Evolutionary conservation across 2,888 invertebrate species (phyloP).

Genomic region (Lasioglossum oenotherae): DNA sequence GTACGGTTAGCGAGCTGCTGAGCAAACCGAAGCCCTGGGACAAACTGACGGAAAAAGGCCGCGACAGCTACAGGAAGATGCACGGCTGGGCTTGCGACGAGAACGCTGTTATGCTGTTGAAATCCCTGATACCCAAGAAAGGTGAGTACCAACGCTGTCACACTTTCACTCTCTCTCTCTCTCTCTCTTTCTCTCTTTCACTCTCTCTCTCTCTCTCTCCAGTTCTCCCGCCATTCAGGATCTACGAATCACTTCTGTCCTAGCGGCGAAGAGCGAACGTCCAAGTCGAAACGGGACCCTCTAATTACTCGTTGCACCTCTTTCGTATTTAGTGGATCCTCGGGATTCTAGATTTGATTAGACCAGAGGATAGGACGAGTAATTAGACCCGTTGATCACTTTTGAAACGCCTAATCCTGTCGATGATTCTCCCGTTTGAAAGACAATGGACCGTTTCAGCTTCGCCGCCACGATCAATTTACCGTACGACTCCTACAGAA

Average conservation of each 20-base stretch:
- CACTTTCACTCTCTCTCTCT: slow-evolving; percentile 13
- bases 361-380: slow-evolving; percentile 3
- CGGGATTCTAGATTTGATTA: neutral
- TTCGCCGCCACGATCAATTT: slow-evolving; percentile 59
- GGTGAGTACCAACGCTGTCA: slow-evolving; percentile 87
- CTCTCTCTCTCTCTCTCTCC: slow-evolving; percentile 42
- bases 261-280: slow-evolving; percentile 52
- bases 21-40: slow-evolving; percentile 99
- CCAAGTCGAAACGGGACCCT: slow-evolving; percentile 38
- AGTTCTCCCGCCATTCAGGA: slow-evolving; percentile 44
- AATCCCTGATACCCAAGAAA: slow-evolving; percentile 99
- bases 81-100: slow-evolving; percentile 99
- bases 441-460: slow-evolving; percentile 34
- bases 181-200: neutral
- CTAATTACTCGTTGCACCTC: slow-evolving; percentile 35
- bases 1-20: slow-evolving; percentile 98
- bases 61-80: slow-evolving; percentile 99
- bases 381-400: slow-evolving; percentile 30
- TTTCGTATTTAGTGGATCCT: neutral
- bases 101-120: slow-evolving; percentile 97
- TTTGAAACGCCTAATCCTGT: neutral
- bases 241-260: slow-evolving; percentile 46
- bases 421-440: slow-evolving; percentile 13
- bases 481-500: slow-evolving; percentile 60
- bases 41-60: slow-evolving; percentile 99